Conservation (phyloP, 2,113 vertebrate species). For the Sapayoa aenigma region DNA sequence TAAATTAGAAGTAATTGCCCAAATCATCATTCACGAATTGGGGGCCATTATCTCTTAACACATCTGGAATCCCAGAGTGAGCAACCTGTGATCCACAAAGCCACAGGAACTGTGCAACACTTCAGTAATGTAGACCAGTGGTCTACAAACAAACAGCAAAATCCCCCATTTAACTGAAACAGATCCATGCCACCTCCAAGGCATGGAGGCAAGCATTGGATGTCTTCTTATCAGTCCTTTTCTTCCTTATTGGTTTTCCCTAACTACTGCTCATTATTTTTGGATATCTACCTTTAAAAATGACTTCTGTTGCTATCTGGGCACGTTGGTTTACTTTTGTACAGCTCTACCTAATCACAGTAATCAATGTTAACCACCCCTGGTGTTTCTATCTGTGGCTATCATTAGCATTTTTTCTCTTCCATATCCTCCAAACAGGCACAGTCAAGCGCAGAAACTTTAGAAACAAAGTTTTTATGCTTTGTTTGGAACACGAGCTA, state of each 20-base stretch:
- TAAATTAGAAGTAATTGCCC: not conserved
- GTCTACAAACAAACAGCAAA: not conserved
- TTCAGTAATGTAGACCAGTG: not conserved
- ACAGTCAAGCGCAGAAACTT: not conserved
- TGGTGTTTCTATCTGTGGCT: not conserved
- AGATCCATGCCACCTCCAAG: not conserved
- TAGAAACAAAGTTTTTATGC: not conserved
- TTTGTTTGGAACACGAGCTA: not conserved
- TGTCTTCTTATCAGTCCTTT: not conserved
- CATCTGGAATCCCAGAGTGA: not conserved
- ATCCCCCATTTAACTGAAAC: not conserved
- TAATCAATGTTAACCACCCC: not conserved
- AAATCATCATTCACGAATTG: not conserved
- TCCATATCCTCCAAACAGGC: not conserved
- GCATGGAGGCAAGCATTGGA: not conserved
- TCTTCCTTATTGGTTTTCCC: not conserved
- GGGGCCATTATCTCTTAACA: not conserved
- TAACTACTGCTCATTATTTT: not conserved
- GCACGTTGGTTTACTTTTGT: not conserved
- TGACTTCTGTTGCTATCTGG: not conserved
- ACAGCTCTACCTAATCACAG: not conserved
- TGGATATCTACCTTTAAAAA: not conserved
- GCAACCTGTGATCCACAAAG: not conserved
- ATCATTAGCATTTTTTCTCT: not conserved
- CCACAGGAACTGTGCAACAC: not conserved